Conservation (phyloP, 1,140 invertebrate genomes). For the Globodera rostochiensis region DNA sequence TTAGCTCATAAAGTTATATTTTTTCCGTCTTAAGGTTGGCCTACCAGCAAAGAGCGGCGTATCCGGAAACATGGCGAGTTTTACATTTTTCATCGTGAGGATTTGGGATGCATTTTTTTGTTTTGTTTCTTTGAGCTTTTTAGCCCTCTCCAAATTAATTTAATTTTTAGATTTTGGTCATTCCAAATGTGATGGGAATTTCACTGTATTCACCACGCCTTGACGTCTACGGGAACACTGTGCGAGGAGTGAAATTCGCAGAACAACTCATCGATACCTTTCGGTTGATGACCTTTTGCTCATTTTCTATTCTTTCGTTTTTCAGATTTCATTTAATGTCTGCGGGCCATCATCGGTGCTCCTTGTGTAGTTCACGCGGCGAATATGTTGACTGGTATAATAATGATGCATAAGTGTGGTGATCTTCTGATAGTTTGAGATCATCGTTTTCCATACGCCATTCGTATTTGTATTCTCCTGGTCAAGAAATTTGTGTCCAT, state of each 20-base stretch:
- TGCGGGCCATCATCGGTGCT: no score
- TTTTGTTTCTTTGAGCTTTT: not conserved
- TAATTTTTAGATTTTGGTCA: slow-evolving; percentile 40
- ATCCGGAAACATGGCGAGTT: not conserved
- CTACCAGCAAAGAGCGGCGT: slow-evolving; percentile 39
- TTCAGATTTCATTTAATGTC: no score
- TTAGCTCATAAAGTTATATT: no score
- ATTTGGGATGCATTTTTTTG: slow-evolving; percentile 66
- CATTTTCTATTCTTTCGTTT: no score
- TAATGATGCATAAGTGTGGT: no score
- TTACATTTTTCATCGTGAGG: slow-evolving; percentile 62
- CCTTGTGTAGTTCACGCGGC: no score
- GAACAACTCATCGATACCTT: slow-evolving; percentile 32
- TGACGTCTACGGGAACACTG: slow-evolving; percentile 38
- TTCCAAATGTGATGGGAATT: slow-evolving; percentile 51
- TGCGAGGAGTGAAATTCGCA: slow-evolving; percentile 42
- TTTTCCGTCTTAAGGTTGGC: slow-evolving; percentile 1
- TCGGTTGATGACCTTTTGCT: no score
- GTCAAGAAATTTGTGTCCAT: no score
- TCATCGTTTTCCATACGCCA: no score
- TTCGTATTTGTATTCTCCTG: no score
- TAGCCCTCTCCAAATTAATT: not conserved
- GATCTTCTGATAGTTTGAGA: no score
- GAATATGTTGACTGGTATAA: no score
- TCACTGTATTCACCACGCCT: slow-evolving; percentile 40